Conservation (phyloP, 2,888 invertebrate genomes). For the Ectemnius cavifrons region DNA sequence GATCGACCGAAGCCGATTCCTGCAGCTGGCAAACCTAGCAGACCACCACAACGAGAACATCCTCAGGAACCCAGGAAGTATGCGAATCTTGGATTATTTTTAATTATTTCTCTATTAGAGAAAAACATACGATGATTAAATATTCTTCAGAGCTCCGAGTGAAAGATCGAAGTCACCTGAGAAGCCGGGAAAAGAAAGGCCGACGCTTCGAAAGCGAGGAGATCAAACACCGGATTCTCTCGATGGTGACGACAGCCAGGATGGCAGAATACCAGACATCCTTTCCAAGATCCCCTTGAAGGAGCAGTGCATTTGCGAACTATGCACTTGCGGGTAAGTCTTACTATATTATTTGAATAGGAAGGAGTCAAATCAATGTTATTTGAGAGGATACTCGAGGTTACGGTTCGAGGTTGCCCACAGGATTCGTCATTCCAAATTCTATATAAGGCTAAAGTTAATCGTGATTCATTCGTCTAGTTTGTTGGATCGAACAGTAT, state of each 20-base stretch:
- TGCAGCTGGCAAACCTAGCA: slow-evolving; percentile 71
- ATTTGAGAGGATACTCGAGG: slow-evolving; percentile 12
- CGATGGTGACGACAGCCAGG: slow-evolving; percentile 51
- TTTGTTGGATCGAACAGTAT: no score
- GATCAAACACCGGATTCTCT: slow-evolving; percentile 70
- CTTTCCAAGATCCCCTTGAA: slow-evolving; percentile 79
- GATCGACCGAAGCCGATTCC: slow-evolving; percentile 69
- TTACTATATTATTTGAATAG: neutral
- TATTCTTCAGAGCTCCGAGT: slow-evolving; percentile 50
- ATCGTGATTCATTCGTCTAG: neutral
- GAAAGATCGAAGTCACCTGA: slow-evolving; percentile 64
- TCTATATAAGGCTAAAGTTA: neutral
- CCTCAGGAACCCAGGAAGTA: slow-evolving; percentile 60
- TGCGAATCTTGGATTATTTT: neutral
- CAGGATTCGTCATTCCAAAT: neutral
- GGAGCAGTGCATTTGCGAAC: slow-evolving; percentile 93
- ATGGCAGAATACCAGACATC: slow-evolving; percentile 61
- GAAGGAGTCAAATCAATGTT: slow-evolving; percentile 36
- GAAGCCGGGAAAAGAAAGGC: slow-evolving; percentile 44
- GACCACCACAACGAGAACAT: slow-evolving; percentile 62
- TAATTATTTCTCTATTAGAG: no score
- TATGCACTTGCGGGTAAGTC: slow-evolving; percentile 93
- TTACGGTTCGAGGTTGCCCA: neutral
- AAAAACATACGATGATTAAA: no score
- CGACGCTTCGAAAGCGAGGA: slow-evolving; percentile 44